Base-by-base conservation (phyloP, 1,140 invertebrate genomes). In the Dryas iulia region DNA sequence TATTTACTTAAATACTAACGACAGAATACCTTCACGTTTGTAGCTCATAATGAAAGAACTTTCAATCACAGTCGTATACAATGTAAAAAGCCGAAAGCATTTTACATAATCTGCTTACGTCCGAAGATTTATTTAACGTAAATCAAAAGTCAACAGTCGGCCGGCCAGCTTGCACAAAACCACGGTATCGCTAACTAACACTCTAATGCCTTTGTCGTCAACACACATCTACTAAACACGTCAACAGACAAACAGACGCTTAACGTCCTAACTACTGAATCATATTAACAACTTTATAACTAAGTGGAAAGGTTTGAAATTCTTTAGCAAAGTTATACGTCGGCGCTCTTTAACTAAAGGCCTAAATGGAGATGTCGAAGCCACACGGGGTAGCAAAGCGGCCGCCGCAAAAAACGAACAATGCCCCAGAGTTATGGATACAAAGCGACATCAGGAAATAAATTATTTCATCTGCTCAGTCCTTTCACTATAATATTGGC, bases 401-500 rank as follows among this genome's bases (percentile, higher is more conserved):
- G 63, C 87, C 85, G 89, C 82, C 81, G 79, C 82, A 89, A 91
- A 91, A 91, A 87, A 83, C 73, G 67, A 70, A 91, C 87, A 91
- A 91, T 86, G 78, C 82, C 74, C 68, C 82, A 76, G 73, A 90
- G 86, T 88, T 89, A 86, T 82, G 86, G 78, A 87, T 78, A 91
- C 87, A 91, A 91, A 83, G 83, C 79, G 86, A 90, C 87, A 84
- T 84, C 68, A 84, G 80, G 83, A 87, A 87, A 91, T 91, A 91
- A 91, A 91, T 91, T 90, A 91, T 91, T 91, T 91, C 89, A 89
- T 89, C 86, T 90, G 89, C 80, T 90, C 84, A 86, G 81, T 84
- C 89, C 87, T 90, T 91, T 91, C 89, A 91, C 82, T 84, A 89
- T 91, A 91, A 91, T 91, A 90, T 91, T 91, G 83, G 89, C 89